Evolutionary conservation across 2,888 invertebrate genomes (phyloP), one percentile per base, ranked within the genome.

Genomic region (Acleris cristana): DNA sequence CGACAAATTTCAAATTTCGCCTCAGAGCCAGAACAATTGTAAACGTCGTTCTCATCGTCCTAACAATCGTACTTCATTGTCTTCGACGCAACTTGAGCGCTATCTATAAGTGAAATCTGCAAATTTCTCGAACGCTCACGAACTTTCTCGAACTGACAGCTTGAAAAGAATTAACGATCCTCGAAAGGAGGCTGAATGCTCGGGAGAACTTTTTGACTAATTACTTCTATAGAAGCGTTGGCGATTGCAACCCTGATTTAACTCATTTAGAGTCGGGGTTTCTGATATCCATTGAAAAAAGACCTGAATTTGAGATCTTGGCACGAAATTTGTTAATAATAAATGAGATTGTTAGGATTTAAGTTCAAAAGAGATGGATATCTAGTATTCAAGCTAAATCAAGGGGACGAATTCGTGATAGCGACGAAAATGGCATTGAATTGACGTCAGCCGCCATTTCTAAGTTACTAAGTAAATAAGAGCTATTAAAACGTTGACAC

Each of bases 151-250:
- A 56, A 51, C 21, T 54, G 64, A 53, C 64, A 65, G 65, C 60
- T 61, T 51, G 56, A 66, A 49, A 61, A 66, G 51, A 66, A 61
- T 66, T 61, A 66, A 61, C 51, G 61, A 66, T 18, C 61, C 60
- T 40, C 49, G 3, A 21, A 65, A 55, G 19, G 65, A 30, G 54
- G 7, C 4, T 21, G 40, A 19, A 56, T 26, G 23, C 48, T 10
- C 18, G 12, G 8, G 26, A 8, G n/a, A 58, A 58, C n/a, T 54
- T 59, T 65, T 65, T 61, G 26, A 65, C 55, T 55, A 65, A 60
- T 65, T 61, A 53, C 59, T 65, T 54, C 16, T 26, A 40, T 26
- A 23, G 54, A 26, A 54, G 16, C 51, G 21, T 21, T 40, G 40
- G 14, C 40, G 40, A 40, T 40, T 40, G 12, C 14, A 40, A 40